Conservation (phyloP, 2,797 vertebrate species). For the Pangasius mekongensis region DNA sequence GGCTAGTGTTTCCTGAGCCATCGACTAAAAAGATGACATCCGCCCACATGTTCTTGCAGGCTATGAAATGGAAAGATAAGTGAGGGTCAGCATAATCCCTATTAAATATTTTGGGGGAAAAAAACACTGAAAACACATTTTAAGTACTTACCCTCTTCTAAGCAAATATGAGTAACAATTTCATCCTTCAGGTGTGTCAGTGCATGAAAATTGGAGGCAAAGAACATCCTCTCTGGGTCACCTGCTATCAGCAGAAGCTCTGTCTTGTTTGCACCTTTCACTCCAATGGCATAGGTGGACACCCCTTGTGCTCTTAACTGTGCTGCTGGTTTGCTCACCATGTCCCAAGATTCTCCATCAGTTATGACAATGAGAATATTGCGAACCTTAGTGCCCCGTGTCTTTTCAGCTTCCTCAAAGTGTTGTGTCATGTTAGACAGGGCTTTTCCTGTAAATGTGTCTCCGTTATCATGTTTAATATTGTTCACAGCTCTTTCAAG, state of each 20-base stretch:
- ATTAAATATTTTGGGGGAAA: background rate
- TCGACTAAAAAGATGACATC: constrained; percentile 83
- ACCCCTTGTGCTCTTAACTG: constrained; percentile 68
- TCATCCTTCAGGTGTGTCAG: constrained; percentile 77
- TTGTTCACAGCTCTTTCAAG: constrained; percentile 71
- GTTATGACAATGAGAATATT: constrained; percentile 83
- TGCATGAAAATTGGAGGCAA: constrained; percentile 79
- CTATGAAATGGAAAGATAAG: constrained; percentile 62
- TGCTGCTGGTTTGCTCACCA: constrained; percentile 70
- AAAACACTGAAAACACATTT: background rate
- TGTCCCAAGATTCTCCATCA: constrained; percentile 77
- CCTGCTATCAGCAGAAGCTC: constrained; percentile 78
- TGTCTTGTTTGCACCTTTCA: constrained; percentile 64
- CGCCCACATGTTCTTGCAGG: constrained; percentile 73
- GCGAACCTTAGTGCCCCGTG: constrained; percentile 64
- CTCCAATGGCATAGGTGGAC: constrained; percentile 78
- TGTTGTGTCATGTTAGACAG: constrained; percentile 70
- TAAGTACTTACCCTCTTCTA: constrained; percentile 74
- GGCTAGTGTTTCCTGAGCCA: constrained; percentile 76
- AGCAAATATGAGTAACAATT: constrained; percentile 81
- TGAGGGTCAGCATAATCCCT: background rate
- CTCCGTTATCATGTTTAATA: constrained; percentile 72
- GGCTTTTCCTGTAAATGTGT: constrained; percentile 75
- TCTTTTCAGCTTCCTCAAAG: constrained; percentile 66
- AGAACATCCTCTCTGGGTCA: constrained; percentile 71